A percentile compares a stretch with the other conserved stretches of the same genome.
These are phyloP conservation scores for Anhinga anhinga DNA, from an alignment of 2,113 vertebrate species.

Conservation along the genomic window DNA sequence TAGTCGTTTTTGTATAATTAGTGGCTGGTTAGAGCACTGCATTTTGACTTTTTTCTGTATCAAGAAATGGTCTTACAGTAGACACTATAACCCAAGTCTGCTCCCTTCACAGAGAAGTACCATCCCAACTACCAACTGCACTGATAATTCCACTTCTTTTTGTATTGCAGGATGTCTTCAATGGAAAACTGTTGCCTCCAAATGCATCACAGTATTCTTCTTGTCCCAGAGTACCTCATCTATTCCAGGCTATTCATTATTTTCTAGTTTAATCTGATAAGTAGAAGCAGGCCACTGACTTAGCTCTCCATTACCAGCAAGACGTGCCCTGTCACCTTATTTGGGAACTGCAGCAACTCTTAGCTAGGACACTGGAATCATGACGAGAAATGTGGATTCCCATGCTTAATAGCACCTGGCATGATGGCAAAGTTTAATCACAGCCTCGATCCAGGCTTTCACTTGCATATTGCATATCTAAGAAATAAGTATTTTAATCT, in stretches of 20 bases:
- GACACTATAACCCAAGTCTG: not conserved
- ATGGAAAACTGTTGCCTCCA: not conserved
- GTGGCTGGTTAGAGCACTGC: not conserved
- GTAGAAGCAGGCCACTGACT: not conserved
- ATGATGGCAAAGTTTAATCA: not conserved
- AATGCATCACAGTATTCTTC: not conserved
- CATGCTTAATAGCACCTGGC: not conserved
- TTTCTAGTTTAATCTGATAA: not conserved
- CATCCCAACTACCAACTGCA: not conserved
- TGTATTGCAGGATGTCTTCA: not conserved
- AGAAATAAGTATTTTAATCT: not conserved
- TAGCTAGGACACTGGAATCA: not conserved
- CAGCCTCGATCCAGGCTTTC: not conserved
- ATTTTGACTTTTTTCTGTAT: not conserved
- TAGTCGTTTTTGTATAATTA: not conserved
- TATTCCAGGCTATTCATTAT: not conserved
- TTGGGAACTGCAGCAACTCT: not conserved
- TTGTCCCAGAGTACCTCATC: not conserved
- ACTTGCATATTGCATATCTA: rapidly evolving
- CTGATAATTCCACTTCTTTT: not conserved
- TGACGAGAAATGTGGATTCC: not conserved
- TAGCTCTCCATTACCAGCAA: not conserved
- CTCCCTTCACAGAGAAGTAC: not conserved
- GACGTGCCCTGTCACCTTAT: not conserved
- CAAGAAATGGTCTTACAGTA: not conserved